Evolutionary conservation across 2,797 vertebrate species (phyloP), one percentile per base, ranked within the genome.

Genomic region (Sebastes iracundus): DNA sequence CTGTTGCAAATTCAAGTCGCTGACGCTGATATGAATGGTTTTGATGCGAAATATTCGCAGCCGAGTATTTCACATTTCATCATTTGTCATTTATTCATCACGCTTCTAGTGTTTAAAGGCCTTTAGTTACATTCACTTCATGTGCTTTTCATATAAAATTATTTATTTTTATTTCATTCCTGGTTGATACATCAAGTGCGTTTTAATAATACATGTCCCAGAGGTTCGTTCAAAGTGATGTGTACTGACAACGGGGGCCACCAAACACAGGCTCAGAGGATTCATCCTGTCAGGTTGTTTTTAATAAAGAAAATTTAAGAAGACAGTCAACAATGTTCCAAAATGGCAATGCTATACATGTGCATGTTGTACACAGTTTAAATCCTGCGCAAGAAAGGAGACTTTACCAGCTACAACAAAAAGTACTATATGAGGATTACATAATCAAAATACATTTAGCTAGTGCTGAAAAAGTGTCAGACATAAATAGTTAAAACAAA

Each of bases 1-100:
- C 42, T 46, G 42, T 46, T 0, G 42, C 42, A 0, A 46, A 46
- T 46, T 18, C 42, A 18, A 7, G 16, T 0, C 0, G 16, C 42
- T 46, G 42, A 18, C 6, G 1, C 42, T 46, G 42, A 46, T 46
- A 46, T 46, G 16, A 46, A 46, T 46, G 42, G 16, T 46, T 46
- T 46, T 46, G 42, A 46, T 46, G 42, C 0, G 16, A 46, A 46
- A 46, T 7, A 46, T 46, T 46, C 16, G 6, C 42, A 46, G 42
- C 42, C 42, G 42, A 18, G 46, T 49, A 49, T 20, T 49, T 49
- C 46, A 8, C 46, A 49, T 49, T 49, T 49, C 42, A 46, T 46
- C 42, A 49, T 49, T 42, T 42, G 38, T 42, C 38, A 42, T 6
- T 42, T 3, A 42, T 42, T 8, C 46, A 49, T 49, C 46, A 49